Conservation (phyloP, 2,113 vertebrate genomes). For the Asarcornis scutulata region DNA sequence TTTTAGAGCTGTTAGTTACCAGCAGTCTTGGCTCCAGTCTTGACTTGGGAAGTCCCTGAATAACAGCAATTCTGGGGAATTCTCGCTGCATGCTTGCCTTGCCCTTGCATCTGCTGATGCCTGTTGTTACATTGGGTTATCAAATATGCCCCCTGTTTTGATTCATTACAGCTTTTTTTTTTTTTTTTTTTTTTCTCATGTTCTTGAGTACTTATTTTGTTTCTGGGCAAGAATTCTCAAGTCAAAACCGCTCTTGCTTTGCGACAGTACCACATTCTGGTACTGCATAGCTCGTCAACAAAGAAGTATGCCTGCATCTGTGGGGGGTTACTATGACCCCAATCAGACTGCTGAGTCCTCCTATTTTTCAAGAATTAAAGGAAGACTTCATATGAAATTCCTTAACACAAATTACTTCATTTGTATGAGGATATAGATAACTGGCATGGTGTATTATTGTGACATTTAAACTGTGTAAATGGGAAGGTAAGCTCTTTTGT, state of each 20-base stretch:
- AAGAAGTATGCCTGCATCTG: neutral
- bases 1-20: neutral
- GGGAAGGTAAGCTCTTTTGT: neutral
- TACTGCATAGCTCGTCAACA: neutral
- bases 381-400: neutral
- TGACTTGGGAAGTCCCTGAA: neutral
- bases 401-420: neutral
- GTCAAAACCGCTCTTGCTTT: neutral
- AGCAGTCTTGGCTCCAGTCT: neutral
- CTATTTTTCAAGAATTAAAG: neutral
- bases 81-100: neutral
- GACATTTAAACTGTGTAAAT: neutral
- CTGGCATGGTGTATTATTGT: neutral
- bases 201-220: neutral
- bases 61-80: neutral
- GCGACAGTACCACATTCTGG: neutral
- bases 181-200: neutral
- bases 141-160: neutral
- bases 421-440: neutral
- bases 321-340: neutral
- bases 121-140: neutral
- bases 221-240: neutral
- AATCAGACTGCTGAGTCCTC: neutral
- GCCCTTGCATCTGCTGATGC: neutral
- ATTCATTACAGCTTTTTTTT: neutral